Percentiles rank a stretch among this genome's conserved stretches.
These are phyloP conservation scores for Meteorus sp. DNA, from an alignment of 1,140 invertebrate genomes.

Conservation along the genomic window DNA sequence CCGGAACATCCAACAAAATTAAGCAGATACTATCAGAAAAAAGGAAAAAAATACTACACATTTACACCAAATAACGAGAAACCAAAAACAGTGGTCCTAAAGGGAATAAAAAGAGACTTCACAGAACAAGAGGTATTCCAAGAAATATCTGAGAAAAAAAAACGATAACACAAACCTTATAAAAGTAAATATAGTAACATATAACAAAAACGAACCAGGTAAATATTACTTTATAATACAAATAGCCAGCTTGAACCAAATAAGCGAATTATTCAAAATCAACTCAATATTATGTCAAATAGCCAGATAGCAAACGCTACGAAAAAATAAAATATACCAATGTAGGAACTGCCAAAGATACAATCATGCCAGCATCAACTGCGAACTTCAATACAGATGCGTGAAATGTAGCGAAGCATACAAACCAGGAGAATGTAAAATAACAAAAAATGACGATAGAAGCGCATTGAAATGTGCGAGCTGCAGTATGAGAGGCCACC, in stretches of 20 bases:
- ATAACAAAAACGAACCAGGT: background rate
- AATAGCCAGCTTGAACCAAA: background rate
- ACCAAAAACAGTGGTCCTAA: background rate
- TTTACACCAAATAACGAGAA: background rate
- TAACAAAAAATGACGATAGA: background rate
- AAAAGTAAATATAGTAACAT: background rate
- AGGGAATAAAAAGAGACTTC: background rate
- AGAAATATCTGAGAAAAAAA: no score
- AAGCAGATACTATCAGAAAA: background rate
- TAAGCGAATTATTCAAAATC: background rate
- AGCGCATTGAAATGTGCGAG: slow-evolving; percentile 19
- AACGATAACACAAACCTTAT: background rate
- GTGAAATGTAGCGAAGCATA: slow-evolving; percentile 21
- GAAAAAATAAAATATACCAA: slow-evolving; percentile 1
- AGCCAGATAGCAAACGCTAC: slow-evolving; percentile 5
- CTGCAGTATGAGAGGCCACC: slow-evolving; percentile 24
- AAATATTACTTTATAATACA: background rate
- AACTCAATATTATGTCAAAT: slow-evolving; percentile 9
- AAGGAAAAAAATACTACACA: background rate
- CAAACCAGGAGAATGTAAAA: slow-evolving; percentile 9
- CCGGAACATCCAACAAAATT: background rate
- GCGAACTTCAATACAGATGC: slow-evolving; percentile 7
- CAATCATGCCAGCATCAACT: slow-evolving; percentile 10
- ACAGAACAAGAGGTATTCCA: background rate
- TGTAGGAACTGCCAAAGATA: slow-evolving; percentile 21